Conservation (phyloP, 1,140 invertebrate species). For the Zaprionus nigranus region DNA sequence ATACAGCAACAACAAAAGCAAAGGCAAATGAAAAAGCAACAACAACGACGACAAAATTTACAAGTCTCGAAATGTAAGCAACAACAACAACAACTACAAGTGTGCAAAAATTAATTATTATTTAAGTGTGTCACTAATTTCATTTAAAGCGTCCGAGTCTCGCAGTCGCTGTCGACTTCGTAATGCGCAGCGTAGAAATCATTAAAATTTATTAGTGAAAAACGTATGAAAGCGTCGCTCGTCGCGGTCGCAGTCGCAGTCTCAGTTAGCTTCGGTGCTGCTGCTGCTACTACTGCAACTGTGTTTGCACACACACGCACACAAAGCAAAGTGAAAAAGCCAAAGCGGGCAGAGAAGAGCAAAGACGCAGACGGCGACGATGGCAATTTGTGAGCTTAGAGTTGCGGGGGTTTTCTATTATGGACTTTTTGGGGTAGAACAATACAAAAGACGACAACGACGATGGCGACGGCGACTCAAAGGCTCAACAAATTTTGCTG, state of each 20-base stretch:
- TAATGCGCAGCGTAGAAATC: slow-evolving; percentile 76
- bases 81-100: slow-evolving; percentile 64
- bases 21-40: slow-evolving; percentile 39
- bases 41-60: slow-evolving; percentile 38
- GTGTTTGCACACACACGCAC: slow-evolving; percentile 48
- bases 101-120: slow-evolving; percentile 82
- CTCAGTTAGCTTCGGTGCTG: slow-evolving; percentile 35
- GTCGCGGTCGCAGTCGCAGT: slow-evolving; percentile 14
- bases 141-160: slow-evolving; percentile 61
- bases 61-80: slow-evolving; percentile 51
- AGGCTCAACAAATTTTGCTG: slow-evolving; percentile 79
- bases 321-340: slow-evolving; percentile 45
- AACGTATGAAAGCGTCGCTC: slow-evolving; percentile 43
- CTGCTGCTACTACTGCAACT: background rate
- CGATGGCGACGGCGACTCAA: slow-evolving; percentile 42
- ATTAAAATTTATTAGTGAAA: slow-evolving; percentile 74
- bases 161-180: slow-evolving; percentile 38
- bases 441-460: slow-evolving; percentile 55
- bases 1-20: slow-evolving; percentile 37
- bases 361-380: slow-evolving; percentile 36
- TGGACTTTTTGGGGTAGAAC: slow-evolving; percentile 72
- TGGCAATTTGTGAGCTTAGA: slow-evolving; percentile 31
- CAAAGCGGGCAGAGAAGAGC: slow-evolving; percentile 21
- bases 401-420: slow-evolving; percentile 60
- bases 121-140: slow-evolving; percentile 82